phyloP scores from a whole-genome alignment of 2,797 vertebrate species.

The Tangara arthus region DNA sequence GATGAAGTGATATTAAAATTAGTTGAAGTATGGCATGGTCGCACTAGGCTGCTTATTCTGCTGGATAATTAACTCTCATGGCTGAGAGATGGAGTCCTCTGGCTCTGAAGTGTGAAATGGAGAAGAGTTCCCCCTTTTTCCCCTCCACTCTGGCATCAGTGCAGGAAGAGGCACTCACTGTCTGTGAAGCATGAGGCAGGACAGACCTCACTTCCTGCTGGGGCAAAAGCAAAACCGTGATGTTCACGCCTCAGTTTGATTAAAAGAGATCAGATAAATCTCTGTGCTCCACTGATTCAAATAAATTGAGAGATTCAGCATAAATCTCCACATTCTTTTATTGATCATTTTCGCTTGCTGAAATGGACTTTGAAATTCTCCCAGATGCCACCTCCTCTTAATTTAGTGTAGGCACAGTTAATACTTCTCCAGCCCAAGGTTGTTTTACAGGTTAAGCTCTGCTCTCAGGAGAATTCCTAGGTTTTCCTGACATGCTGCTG shows the following conservation, averaged over 20 bases:
- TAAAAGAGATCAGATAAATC: background rate
- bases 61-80: background rate
- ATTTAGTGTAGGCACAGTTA: conserved; percentile 49
- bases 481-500: conserved; percentile 25
- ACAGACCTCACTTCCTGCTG: background rate
- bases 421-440: conserved; percentile 27
- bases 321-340: background rate
- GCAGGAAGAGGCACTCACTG: fast-evolving
- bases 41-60: conserved; percentile 1
- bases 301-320: background rate
- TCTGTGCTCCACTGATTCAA: background rate
- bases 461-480: conserved; percentile 19
- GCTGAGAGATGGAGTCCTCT: background rate
- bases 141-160: fast-evolving
- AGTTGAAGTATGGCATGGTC: background rate
- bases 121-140: background rate
- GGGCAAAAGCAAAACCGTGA: background rate
- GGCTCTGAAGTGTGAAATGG: background rate
- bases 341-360: background rate
- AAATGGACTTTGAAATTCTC: conserved; percentile 33
- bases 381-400: background rate
- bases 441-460: conserved; percentile 54
- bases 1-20: conserved; percentile 46
- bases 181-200: fast-evolving
- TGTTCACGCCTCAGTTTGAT: background rate